These are phyloP conservation scores for Hypotaenidia philippensis DNA, from an alignment of 2,797 vertebrate genomes.

Conservation along the genomic window DNA sequence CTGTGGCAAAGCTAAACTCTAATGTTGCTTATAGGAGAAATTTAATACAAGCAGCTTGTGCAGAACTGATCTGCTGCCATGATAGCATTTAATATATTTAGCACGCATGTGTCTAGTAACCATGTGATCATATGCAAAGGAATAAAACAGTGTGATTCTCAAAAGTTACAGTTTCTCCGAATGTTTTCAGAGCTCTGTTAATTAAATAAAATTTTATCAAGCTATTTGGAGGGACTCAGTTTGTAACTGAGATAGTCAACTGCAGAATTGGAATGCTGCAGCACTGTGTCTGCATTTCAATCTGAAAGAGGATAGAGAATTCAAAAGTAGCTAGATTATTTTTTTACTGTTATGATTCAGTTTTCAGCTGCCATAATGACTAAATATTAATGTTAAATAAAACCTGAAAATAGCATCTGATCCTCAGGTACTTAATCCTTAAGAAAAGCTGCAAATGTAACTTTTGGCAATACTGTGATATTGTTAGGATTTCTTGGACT, in stretches of 20 bases:
- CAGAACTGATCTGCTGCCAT: conserved; percentile 44
- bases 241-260: neutral
- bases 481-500: neutral
- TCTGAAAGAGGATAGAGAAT: neutral
- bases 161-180: neutral
- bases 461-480: neutral
- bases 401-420: neutral
- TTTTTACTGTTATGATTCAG: neutral
- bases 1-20: conserved; percentile 34
- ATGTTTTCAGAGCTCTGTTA: neutral
- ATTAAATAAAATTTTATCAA: neutral
- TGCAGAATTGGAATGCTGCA: neutral
- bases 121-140: neutral
- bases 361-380: neutral
- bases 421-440: neutral
- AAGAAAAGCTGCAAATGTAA: neutral
- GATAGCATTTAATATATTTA: conserved; percentile 49
- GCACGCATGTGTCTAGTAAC: conserved; percentile 25
- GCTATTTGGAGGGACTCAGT: neutral
- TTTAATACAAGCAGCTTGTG: conserved; percentile 55
- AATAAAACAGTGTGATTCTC: neutral
- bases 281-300: neutral
- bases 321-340: neutral
- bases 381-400: neutral
- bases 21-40: conserved; percentile 45